Evolutionary conservation across 2,888 invertebrate genomes (phyloP), one percentile per base, ranked within the genome.

Genomic region (Caradrina kadenii): DNA sequence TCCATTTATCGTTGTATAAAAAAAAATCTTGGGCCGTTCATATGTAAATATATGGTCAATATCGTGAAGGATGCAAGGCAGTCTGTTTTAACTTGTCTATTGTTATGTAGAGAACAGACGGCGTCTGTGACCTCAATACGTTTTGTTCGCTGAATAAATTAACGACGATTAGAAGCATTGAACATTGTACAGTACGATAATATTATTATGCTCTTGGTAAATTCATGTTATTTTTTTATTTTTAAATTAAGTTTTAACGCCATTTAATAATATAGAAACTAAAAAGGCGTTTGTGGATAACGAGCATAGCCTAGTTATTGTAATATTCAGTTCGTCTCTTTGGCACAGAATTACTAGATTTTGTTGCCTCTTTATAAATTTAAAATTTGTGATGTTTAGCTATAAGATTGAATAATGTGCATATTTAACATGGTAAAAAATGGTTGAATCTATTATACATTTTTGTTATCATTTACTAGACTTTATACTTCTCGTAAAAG

Each of bases 11-110:
- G 49, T 58, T 67, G 63, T 64, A 13, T 52, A 54, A 45, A 76
- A 70, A 70, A 74, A 77, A 75, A 72, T 63, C 56, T 71, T 54
- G 48, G 56, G 35, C 48, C 21, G 42, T 60, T 68, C 49, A 67
- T 69, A 63, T 66, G 70, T 81, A 79, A 82, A 77, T 78, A 85
- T 79, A 87, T 86, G 87, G 85, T 87, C 83, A 88, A 88, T 88
- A 88, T 89, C 90, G 92, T 91, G 92, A 92, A 90, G 87, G 77
- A 73, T 73, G 73, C 78, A 78, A 82, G 63, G 76, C 76, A 87
- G 92, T 93, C 93, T 93, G 91, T 93, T 91, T 93, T 89, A 89
- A 86, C 89, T 79, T 87, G 89, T 90, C 90, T 83, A 90, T 90
- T 87, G 86, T 85, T 82, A 81, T 39, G 85, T 75, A 81, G 90